A percentile compares a stretch with the other conserved stretches of the same genome.
These are phyloP conservation scores for Phrixothrix hirtus DNA, from an alignment of 2,888 invertebrate species.

Conservation along the genomic window DNA sequence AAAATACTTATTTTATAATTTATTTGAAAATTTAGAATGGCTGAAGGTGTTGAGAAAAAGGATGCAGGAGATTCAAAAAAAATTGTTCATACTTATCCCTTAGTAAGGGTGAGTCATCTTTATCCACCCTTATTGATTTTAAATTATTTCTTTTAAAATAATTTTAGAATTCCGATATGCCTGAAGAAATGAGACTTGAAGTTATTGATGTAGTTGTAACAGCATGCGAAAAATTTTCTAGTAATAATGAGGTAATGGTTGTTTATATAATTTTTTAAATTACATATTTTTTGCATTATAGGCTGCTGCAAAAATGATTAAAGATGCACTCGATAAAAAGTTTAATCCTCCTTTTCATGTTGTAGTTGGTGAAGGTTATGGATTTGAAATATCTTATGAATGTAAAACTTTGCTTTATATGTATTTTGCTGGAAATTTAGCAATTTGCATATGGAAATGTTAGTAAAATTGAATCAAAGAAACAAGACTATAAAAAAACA, in stretches of 20 bases:
- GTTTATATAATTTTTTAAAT: too few species aligned
- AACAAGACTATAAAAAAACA: conserved; percentile 6
- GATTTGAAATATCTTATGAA: conserved; percentile 91
- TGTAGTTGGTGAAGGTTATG: conserved; percentile 94
- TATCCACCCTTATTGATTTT: conserved; percentile 31
- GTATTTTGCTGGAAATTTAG: conserved; percentile 90
- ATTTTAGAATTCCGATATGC: conserved; percentile 86
- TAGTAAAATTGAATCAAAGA: conserved; percentile 51
- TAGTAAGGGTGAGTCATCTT: conserved; percentile 70
- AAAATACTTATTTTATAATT: background rate
- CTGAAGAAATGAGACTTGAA: conserved; percentile 89
- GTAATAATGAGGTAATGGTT: conserved; percentile 80
- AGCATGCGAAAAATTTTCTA: conserved; percentile 88
- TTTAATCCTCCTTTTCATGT: conserved; percentile 94
- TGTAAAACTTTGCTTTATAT: conserved; percentile 84
- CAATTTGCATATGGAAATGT: conserved; percentile 89
- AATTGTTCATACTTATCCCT: conserved; percentile 78
- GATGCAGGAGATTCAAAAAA: conserved; percentile 64
- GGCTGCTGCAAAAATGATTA: conserved; percentile 90
- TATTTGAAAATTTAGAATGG: conserved; percentile 7
- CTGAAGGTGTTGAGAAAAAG: conserved; percentile 25
- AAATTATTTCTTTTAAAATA: background rate
- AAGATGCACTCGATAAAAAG: conserved; percentile 94
- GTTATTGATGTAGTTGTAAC: conserved; percentile 89
- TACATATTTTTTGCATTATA: too few species aligned